Evolutionary conservation across 2,797 vertebrate genomes (phyloP).

Genomic region (Hypotaenidia philippensis): DNA sequence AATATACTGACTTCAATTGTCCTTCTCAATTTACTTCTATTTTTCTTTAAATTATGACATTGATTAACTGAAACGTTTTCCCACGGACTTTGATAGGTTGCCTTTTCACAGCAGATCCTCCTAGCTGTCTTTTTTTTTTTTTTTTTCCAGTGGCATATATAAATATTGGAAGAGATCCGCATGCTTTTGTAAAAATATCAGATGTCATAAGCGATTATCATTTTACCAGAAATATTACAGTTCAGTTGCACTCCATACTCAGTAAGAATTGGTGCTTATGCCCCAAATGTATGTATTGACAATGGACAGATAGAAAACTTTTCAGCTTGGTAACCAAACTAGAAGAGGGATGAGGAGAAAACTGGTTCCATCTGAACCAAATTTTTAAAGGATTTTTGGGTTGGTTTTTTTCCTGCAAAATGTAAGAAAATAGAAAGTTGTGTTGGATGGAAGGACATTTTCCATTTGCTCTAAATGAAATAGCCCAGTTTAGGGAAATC

Average conservation of each 20-base stretch:
- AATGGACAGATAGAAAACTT: not conserved
- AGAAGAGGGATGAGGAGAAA: not conserved
- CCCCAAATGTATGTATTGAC: not conserved
- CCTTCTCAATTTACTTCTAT: not conserved
- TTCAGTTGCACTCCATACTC: not conserved
- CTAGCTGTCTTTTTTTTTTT: not conserved
- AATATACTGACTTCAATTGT: not conserved
- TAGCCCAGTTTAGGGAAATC: not conserved
- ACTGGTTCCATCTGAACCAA: not conserved
- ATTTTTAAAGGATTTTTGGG: not conserved
- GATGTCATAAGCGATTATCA: not conserved
- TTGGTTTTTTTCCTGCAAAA: not conserved
- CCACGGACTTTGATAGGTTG: not conserved
- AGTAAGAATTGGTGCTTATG: not conserved
- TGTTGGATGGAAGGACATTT: not conserved
- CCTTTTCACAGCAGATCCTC: not conserved
- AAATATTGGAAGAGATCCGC: not conserved
- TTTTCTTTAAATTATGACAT: not conserved
- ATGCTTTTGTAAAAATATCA: not conserved
- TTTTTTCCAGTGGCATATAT: not conserved
- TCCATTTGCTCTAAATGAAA: not conserved
- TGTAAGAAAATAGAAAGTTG: not conserved
- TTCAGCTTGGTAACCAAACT: not conserved
- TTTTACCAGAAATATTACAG: not conserved
- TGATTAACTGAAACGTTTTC: not conserved